Percentiles rank a stretch among this genome's conserved stretches.
These are phyloP conservation scores for Bombus breviceps DNA, from an alignment of 1,140 invertebrate species.

Conservation along the genomic window DNA sequence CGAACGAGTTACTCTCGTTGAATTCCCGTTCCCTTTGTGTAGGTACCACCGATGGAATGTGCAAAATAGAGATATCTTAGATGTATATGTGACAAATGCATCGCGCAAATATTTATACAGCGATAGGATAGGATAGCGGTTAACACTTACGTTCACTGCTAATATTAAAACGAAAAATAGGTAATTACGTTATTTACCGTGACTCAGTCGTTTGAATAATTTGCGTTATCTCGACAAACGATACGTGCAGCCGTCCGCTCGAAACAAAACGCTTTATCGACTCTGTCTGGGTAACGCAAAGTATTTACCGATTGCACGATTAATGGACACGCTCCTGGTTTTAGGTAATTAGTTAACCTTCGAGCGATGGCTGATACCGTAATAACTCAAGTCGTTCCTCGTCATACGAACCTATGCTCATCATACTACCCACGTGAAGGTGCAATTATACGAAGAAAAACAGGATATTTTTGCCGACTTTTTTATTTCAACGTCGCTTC, in stretches of 20 bases:
- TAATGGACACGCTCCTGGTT: background rate
- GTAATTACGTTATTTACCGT: constrained; percentile 24
- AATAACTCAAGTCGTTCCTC: background rate
- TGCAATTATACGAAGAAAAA: too few species aligned
- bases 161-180: constrained; percentile 24
- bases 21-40: background rate
- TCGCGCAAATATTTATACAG: background rate
- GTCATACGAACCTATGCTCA: too few species aligned
- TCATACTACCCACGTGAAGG: too few species aligned
- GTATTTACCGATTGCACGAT: background rate
- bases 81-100: background rate
- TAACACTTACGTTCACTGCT: background rate
- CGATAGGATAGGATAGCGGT: background rate
- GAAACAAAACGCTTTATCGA: background rate
- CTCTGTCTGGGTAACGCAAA: background rate
- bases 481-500: too few species aligned
- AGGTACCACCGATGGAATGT: background rate
- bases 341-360: background rate
- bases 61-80: background rate
- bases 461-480: too few species aligned
- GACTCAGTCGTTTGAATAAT: constrained; percentile 36
- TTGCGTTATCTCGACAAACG: constrained; percentile 34
- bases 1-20: background rate
- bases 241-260: background rate
- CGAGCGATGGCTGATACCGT: background rate